Percentiles rank a stretch among this genome's conserved stretches.
Conservation (phyloP, 1,140 invertebrate species). For the Ruditapes philippinarum region DNA sequence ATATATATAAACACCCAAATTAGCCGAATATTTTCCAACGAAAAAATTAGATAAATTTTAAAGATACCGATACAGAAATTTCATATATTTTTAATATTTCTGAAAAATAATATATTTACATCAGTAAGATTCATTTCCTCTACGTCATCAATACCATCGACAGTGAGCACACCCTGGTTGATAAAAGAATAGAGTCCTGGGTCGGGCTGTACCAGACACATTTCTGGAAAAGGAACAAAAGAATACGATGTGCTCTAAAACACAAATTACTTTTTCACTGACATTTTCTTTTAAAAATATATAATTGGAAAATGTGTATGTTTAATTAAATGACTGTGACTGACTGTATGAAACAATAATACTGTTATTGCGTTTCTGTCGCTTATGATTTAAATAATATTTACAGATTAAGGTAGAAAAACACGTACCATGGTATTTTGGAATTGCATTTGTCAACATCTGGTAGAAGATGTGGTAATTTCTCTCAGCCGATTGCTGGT, state of each 20-base stretch:
- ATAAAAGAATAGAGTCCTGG: slow-evolving; percentile 96
- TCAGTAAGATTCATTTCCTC: slow-evolving; percentile 97
- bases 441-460: slow-evolving; percentile 87
- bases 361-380: not conserved
- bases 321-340: too few species aligned
- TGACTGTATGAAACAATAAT: not conserved
- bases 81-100: too few species aligned
- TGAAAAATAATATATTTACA: slow-evolving; percentile 90
- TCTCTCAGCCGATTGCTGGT: slow-evolving; percentile 97
- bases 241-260: too few species aligned
- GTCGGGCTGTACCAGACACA: slow-evolving; percentile 94
- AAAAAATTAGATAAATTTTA: too few species aligned
- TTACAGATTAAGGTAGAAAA: not conserved
- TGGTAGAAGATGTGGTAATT: slow-evolving; percentile 99
- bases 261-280: too few species aligned
- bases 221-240: slow-evolving; percentile 92
- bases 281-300: too few species aligned
- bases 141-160: slow-evolving; percentile 97
- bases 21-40: too few species aligned
- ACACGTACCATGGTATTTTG: slow-evolving; percentile 53
- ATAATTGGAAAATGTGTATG: too few species aligned
- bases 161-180: slow-evolving; percentile 98
- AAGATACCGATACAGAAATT: too few species aligned
- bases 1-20: too few species aligned
- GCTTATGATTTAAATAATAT: not conserved